phyloP scores from a whole-genome alignment of 1,140 invertebrate species.

The Drosophila aff. region DNA sequence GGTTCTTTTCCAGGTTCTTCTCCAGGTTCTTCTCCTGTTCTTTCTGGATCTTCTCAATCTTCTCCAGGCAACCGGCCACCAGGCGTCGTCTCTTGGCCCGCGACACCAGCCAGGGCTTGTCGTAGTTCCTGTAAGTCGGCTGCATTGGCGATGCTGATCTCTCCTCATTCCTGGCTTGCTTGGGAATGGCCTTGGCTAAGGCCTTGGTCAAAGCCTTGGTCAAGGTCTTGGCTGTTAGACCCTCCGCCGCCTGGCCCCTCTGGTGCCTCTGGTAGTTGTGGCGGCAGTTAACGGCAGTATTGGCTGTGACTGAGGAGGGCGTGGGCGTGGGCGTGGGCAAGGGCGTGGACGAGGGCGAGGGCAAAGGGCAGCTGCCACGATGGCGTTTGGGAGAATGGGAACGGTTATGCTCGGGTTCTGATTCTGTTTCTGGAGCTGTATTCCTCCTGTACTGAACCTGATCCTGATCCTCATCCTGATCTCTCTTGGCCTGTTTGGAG shows the following conservation, averaged over 20 bases:
- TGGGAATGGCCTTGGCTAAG: neutral
- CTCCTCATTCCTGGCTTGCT: neutral
- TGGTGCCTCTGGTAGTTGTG: no score
- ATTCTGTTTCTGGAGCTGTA: no score
- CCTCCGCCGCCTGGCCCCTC: neutral
- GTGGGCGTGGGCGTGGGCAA: neutral
- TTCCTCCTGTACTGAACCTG: no score
- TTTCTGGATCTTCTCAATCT: neutral
- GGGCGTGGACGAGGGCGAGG: no score
- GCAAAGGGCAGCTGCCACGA: no score
- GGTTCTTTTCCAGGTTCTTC: neutral
- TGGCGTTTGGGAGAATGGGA: no score
- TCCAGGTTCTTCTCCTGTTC: neutral
- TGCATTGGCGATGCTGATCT: neutral
- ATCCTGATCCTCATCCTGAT: no score
- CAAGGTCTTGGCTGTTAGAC: neutral
- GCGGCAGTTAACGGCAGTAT: neutral
- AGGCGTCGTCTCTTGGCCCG: neutral
- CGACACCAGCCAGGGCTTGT: constrained; percentile 30
- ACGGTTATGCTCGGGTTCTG: no score
- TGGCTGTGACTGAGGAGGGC: neutral
- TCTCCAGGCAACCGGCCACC: neutral
- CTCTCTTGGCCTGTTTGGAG: no score
- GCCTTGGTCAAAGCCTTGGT: neutral
- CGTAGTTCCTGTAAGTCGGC: constrained; percentile 5